Base-by-base conservation (phyloP, 2,888 invertebrate species). In the Ornithoptera priamus region DNA sequence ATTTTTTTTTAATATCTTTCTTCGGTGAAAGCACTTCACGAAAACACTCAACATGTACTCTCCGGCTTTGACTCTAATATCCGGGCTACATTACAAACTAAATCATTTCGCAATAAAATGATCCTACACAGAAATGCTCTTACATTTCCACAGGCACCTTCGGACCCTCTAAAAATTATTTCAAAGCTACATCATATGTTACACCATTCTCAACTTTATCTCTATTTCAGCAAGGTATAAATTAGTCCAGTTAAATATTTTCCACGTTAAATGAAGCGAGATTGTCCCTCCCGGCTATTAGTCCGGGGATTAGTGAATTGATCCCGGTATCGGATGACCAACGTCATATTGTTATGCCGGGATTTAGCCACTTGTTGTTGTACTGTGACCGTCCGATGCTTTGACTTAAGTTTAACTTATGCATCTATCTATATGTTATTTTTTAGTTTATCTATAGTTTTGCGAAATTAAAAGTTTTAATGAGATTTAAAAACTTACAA, bases 101-200 rank as follows among this genome's bases (percentile, higher is more conserved):
- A 72, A 71, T 68, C 81, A 81, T 81, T 84, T 82, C 81, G 77
- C 89, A 88, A 90, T 88, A 90, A 87, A 85, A 90, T 92, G 90
- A 91, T 90, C 90, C 90, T 87, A 92, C 92, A 92, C 77, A 81
- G 88, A 90, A 92, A 92, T 91, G 92, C 92, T 92, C 89, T 92
- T 83, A 92, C 88, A 87, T 89, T 86, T 82, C 83, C 78, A 81
- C 82, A 79, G 74, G 76, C 81, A 79, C 78, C 82, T 79, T 79
- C 74, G 76, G 83, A 81, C 86, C 88, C 87, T 70, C 85, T 80
- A 85, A 84, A 88, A 88, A 86, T 84, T 81, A 82, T 86, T 84
- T 80, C 75, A 75, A 79, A 80, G 76, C 74, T 75, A 68, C 53
- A 36, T 6, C 30, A 1, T 8, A 1, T 1, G n/a, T 2, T 74